Conservation (phyloP, 2,113 vertebrate genomes). For the Elachura formosa region DNA sequence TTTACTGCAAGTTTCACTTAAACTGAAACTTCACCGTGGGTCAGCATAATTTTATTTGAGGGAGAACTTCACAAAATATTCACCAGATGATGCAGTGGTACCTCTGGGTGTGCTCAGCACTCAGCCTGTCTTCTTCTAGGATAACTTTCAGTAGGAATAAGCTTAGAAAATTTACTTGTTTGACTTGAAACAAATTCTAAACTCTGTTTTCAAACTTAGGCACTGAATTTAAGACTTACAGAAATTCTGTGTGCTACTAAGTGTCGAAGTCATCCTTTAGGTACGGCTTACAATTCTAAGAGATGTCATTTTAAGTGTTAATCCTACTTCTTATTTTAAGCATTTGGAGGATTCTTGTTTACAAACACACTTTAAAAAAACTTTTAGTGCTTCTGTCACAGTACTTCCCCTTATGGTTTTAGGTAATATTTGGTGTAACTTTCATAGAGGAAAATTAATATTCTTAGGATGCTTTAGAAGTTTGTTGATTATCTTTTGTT, state of each 20-base stretch:
- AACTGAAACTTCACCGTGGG: neutral
- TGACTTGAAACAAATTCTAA: neutral
- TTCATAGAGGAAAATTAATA: neutral
- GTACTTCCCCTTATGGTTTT: neutral
- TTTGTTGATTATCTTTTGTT: neutral
- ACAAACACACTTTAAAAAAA: neutral
- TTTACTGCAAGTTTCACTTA: neutral
- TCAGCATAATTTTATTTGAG: neutral
- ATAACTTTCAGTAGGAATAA: neutral
- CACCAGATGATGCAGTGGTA: neutral
- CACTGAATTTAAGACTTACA: neutral
- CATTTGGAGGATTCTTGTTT: neutral
- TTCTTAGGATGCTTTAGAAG: neutral
- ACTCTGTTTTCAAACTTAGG: neutral
- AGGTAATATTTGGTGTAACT: neutral
- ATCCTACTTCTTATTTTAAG: neutral
- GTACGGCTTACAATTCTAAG: neutral
- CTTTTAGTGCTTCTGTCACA: neutral
- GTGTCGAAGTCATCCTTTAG: neutral
- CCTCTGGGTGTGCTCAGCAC: rapidly evolving
- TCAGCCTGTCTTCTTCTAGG: neutral
- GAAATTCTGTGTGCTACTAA: neutral
- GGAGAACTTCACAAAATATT: neutral
- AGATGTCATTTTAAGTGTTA: neutral
- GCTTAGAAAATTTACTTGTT: neutral